A percentile compares a stretch with the other conserved stretches of the same genome.
phyloP scores from a whole-genome alignment of 2,797 vertebrate genomes.

The Crax fasciolata region DNA sequence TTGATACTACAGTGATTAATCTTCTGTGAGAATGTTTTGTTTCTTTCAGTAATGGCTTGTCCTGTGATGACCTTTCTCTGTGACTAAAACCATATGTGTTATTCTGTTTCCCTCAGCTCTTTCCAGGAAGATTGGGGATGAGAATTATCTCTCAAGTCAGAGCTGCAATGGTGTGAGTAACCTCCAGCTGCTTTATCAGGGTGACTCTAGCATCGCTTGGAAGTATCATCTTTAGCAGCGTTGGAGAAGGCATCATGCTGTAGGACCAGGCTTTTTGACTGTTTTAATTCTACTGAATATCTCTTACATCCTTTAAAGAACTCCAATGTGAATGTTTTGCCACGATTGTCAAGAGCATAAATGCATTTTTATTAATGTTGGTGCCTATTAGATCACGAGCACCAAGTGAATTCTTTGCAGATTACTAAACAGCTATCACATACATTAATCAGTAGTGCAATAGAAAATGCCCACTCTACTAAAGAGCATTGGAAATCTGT shows the following conservation, averaged over 20 bases:
- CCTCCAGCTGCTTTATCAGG: rapidly evolving
- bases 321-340: neutral
- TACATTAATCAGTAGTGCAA: neutral
- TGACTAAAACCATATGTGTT: rapidly evolving
- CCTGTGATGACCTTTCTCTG: neutral
- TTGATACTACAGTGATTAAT: neutral
- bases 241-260: neutral
- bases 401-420: neutral
- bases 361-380: neutral
- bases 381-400: neutral
- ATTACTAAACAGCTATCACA: neutral
- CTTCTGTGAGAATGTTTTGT: neutral
- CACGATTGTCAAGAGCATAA: neutral
- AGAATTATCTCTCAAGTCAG: neutral
- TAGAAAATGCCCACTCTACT: neutral
- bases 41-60: neutral
- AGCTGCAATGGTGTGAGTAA: neutral
- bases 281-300: neutral
- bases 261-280: neutral
- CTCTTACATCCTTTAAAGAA: neutral
- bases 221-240: neutral
- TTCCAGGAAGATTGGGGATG: neutral
- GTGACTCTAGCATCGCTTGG: neutral
- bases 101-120: neutral
- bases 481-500: neutral